Base-by-base conservation (phyloP, 2,797 vertebrate species). In the Poeciliopsis paucimaculata region DNA sequence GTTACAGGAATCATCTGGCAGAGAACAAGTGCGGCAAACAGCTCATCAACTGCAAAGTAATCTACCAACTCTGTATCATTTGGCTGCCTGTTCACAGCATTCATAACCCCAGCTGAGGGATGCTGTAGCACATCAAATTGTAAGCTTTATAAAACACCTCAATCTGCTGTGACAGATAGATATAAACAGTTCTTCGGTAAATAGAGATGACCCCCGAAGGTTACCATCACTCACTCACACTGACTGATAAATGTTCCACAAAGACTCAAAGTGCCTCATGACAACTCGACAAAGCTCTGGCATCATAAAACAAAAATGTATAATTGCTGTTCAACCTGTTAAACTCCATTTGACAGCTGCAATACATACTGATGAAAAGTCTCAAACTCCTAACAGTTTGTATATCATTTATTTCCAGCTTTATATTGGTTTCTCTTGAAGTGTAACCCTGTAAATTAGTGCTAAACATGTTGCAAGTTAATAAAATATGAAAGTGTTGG, bases 131-230 rank as follows among this genome's bases (percentile, higher is more conserved):
- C 83, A 82, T 89, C 80, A 82, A 85, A 87, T 82, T 88, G 86
- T 81, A 86, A 88, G 87, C 86, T 93, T 90, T 89, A 92, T 91
- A 90, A 88, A 91, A 93, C 90, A 92, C 79, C 83, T 93, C 88
- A 78, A 86, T 89, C 90, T 80, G 79, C 77, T 47, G 87, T 87
- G 88, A 90, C 88, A 77, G 86, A 86, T 80, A 89, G 86, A 86
- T 80, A 90, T 80, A 91, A 90, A 89, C 83, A 88, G 62, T 80
- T 77, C 6, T 75, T 81, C 84, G 71, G 78, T 88, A 91, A 93
- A 93, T 88, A 90, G 86, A 90, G 88, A 90, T 91, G 91, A 93
- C 89, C 93, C 78, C 77, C n/a, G 77, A 86, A 90, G 87, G 88
- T 93, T 82, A 86, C 71, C 81, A 79, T 89, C 83, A 73, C 82